Evolutionary conservation across 1,140 invertebrate genomes (phyloP), one percentile per base, ranked within the genome.

Genomic region (Archivesica marissinica): DNA sequence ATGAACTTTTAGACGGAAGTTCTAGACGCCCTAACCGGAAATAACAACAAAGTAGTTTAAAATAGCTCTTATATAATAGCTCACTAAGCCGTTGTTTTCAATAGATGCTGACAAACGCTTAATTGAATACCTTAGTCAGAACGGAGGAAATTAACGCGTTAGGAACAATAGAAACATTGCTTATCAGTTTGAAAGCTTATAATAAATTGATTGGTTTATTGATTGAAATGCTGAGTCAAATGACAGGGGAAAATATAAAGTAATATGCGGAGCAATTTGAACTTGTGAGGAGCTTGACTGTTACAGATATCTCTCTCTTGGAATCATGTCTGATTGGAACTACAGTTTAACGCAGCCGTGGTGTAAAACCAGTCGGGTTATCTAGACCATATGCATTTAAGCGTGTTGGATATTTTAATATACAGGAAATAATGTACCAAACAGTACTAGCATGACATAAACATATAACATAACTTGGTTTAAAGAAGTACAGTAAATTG

Each of bases 201-300:
- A n/a, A n/a, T n/a, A 35, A 25, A 64, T 15, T 64, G 30, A 64
- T 64, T 64, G 28, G 30, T 64, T 64, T 64, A 64, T 64, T 64
- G 59, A 64, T 64, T 64, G 23, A 35, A 25, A 20, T 64, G 2
- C 59, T 2, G 15, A 35, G 30, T 20, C 2, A 35, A 64, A 15
- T 35, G 59, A 64, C 38, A 64, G 59, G 25, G 33, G 28, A 17
- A 2, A 33, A 64, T 64, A 35, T 64, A 20, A 64, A 64, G 30
- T 33, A 35, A 35, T 64, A 25, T 25, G 25, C 28, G 20, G 59
- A 64, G 30, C 23, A n/a, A 64, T 64, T 64, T 64, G 30, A 33
- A 64, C 33, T 17, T 64, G 38, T 64, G 15, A 28, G 30, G 9
- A 17, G 59, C 23, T 17, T 28, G 54, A 35, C n/a, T 64, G 59